These are phyloP conservation scores for Melanophora roralis DNA, from an alignment of 2,888 invertebrate species.

Conservation along the genomic window DNA sequence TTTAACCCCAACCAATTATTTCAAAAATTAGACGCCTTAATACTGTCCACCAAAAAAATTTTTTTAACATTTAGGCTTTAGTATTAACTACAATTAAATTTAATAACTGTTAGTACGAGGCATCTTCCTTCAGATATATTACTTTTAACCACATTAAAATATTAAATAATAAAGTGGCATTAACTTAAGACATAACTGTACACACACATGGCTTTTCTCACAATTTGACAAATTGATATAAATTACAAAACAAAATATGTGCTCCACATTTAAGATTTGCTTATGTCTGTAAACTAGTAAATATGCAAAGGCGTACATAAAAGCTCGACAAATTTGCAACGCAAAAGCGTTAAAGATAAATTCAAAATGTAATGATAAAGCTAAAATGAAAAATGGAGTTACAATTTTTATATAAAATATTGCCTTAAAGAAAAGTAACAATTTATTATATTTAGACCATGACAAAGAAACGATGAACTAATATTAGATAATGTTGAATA, in stretches of 20 bases:
- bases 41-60: no score
- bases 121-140: no score
- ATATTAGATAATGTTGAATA: no score
- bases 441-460: background rate
- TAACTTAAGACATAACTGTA: background rate
- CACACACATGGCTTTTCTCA: constrained; percentile 8
- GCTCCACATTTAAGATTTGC: no score
- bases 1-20: no score
- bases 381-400: constrained; percentile 27
- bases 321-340: background rate
- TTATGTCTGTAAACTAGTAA: background rate
- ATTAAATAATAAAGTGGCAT: background rate
- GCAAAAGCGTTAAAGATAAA: background rate
- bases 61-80: no score
- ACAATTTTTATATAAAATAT: background rate
- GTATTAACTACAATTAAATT: no score
- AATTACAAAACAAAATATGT: constrained; percentile 17
- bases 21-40: no score
- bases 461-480: no score
- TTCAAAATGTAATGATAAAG: background rate
- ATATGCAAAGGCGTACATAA: background rate
- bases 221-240: constrained; percentile 42
- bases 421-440: background rate
- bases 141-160: no score
- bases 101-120: no score